Percentiles rank a stretch among this genome's conserved stretches.
Conservation (phyloP, 2,888 invertebrate genomes). For the Lasioglossum calceatum region DNA sequence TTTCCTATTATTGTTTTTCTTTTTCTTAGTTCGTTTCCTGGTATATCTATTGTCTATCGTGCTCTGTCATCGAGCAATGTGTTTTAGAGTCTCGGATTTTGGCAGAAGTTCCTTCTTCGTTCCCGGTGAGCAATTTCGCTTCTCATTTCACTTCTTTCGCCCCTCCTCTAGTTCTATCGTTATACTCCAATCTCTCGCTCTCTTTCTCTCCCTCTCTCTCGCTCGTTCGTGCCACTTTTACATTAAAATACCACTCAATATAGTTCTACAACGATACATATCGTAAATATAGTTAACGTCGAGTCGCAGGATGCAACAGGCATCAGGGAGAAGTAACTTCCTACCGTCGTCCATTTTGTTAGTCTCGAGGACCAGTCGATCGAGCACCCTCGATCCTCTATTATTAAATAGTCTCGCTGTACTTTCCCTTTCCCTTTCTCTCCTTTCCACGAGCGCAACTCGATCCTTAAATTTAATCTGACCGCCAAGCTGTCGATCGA, state of each 20-base stretch:
- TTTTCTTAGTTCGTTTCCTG: background rate
- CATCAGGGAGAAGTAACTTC: constrained; percentile 58
- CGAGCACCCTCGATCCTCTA: constrained; percentile 20
- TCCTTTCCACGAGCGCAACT: constrained; percentile 40
- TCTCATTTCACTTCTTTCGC: constrained; percentile 54
- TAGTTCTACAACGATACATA: constrained; percentile 66
- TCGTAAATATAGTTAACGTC: constrained; percentile 40
- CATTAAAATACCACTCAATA: constrained; percentile 70
- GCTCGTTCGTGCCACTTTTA: constrained; percentile 44
- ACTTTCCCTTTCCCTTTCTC: constrained; percentile 16
- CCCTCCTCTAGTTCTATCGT: constrained; percentile 25
- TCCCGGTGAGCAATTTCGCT: background rate
- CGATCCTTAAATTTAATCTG: constrained; percentile 58
- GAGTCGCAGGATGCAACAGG: constrained; percentile 64
- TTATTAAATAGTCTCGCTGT: constrained; percentile 2
- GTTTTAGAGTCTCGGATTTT: background rate
- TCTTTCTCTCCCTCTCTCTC: constrained; percentile 31
- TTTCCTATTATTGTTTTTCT: background rate
- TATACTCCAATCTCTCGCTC: constrained; percentile 26
- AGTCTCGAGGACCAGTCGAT: constrained; percentile 20
- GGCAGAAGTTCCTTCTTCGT: background rate
- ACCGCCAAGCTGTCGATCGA: constrained; percentile 51
- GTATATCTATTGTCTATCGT: background rate
- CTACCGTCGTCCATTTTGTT: constrained; percentile 38
- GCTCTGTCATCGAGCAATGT: background rate